A percentile compares a stretch with the other conserved stretches of the same genome.
These are phyloP conservation scores for Emmelina monodactyla DNA, from an alignment of 2,888 invertebrate genomes.

Conservation along the genomic window DNA sequence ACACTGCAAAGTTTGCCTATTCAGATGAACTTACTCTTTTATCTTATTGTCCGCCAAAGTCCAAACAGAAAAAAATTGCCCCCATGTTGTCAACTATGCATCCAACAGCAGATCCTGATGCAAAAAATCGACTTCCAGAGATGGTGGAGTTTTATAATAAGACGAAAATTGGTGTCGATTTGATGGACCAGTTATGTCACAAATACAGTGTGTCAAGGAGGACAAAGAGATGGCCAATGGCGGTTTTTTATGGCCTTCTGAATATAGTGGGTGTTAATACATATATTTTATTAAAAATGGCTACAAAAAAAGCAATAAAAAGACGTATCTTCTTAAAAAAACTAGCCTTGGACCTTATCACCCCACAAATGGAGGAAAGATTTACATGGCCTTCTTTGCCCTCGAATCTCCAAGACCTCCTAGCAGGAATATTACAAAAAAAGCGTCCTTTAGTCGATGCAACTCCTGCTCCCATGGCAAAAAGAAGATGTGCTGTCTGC, in stretches of 20 bases:
- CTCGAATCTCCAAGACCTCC: background rate
- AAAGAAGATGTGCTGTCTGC: constrained; percentile 3
- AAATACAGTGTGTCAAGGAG: constrained; percentile 1
- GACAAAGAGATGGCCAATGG: background rate
- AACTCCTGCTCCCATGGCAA: background rate
- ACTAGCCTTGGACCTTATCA: constrained; percentile 2
- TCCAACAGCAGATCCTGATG: constrained; percentile 7
- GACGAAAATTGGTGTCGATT: constrained; percentile 3
- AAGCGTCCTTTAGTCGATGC: constrained; percentile 2
- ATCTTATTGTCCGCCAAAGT: constrained; percentile 10
- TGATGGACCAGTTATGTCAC: constrained; percentile 4
- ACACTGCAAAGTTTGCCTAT: constrained; percentile 10
- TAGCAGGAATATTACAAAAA: background rate
- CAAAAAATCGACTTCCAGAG: constrained; percentile 7
- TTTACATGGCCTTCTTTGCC: constrained; percentile 1
- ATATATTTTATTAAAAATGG: constrained; percentile 2
- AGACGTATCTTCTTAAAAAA: constrained; percentile 1
- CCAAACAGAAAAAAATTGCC: constrained; percentile 8
- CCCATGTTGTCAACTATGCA: constrained; percentile 11
- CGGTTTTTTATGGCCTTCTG: background rate
- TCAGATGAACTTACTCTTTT: constrained; percentile 8
- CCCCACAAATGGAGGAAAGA: constrained; percentile 3
- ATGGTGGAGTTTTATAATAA: constrained; percentile 5
- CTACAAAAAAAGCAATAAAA: constrained; percentile 2
- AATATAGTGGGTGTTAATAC: constrained; percentile 2